Conservation (phyloP, 2,888 invertebrate species). For the Cerastis rubricosa region DNA sequence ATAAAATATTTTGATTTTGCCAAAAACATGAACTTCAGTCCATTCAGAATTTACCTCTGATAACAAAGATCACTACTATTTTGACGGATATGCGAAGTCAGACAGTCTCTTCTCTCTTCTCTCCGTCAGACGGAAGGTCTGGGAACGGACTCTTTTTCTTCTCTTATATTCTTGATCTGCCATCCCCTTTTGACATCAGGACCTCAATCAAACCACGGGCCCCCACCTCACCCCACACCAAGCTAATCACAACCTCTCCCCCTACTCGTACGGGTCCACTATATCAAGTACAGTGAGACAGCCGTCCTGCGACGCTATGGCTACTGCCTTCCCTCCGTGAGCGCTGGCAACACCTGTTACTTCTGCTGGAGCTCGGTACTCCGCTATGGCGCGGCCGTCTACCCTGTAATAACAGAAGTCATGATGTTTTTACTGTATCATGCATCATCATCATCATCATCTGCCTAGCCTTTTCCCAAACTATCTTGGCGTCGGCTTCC, state of each 20-base stretch:
- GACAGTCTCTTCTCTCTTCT: background rate
- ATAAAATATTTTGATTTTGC: no score
- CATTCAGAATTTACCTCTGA: no score
- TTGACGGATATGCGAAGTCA: background rate
- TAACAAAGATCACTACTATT: background rate
- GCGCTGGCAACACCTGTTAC: constrained; percentile 96
- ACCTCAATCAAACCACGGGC: constrained; percentile 1
- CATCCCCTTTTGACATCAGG: background rate
- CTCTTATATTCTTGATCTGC: no score
- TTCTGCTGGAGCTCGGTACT: constrained; percentile 97
- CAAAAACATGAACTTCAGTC: no score
- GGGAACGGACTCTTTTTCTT: background rate
- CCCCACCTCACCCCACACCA: constrained; percentile 7
- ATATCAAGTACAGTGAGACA: constrained; percentile 97
- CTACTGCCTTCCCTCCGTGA: constrained; percentile 95
- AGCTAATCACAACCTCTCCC: constrained; percentile 35
- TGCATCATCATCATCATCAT: no score
- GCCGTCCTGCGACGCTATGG: constrained; percentile 98
- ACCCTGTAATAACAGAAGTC: constrained; percentile 85
- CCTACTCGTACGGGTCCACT: constrained; percentile 85
- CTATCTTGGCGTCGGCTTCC: no score
- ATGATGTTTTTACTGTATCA: no score
- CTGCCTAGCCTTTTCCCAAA: no score
- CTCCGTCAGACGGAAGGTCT: background rate
- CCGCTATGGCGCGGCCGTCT: constrained; percentile 98